phyloP scores from a whole-genome alignment of 2,113 vertebrate species.

The Phaethornis superciliosus region DNA sequence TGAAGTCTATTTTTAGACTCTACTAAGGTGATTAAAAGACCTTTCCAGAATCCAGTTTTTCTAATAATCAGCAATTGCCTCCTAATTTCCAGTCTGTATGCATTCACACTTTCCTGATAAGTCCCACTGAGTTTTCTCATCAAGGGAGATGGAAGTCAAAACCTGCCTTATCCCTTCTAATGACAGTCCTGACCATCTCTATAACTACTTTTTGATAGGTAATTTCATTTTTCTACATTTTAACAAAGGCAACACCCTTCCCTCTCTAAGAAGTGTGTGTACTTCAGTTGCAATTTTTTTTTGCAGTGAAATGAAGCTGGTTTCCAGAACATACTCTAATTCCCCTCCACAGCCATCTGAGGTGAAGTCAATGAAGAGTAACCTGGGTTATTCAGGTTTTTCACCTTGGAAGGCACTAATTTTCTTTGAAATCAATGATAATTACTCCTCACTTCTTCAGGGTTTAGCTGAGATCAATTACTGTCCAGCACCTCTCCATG shows the following conservation, averaged over 20 bases:
- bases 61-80: neutral
- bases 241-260: neutral
- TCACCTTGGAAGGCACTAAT: neutral
- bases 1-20: neutral
- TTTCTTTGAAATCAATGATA: slow-evolving; percentile 5
- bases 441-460: neutral
- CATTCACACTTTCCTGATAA: neutral
- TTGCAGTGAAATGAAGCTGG: neutral
- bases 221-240: neutral
- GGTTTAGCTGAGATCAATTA: neutral
- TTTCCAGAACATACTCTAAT: neutral
- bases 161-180: neutral
- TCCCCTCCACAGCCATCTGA: neutral
- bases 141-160: neutral
- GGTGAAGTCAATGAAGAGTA: neutral
- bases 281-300: neutral
- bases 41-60: neutral
- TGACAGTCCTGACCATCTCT: neutral
- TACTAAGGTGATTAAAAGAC: neutral
- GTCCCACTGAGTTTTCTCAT: neutral
- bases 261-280: neutral
- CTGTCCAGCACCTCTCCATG: neutral
- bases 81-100: neutral
- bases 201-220: neutral
- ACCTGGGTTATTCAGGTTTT: neutral